Percentiles rank a stretch among this genome's conserved stretches.
Evolutionary conservation across 2,113 vertebrate genomes (phyloP).

Genomic region (Tachysurus vachellii): DNA sequence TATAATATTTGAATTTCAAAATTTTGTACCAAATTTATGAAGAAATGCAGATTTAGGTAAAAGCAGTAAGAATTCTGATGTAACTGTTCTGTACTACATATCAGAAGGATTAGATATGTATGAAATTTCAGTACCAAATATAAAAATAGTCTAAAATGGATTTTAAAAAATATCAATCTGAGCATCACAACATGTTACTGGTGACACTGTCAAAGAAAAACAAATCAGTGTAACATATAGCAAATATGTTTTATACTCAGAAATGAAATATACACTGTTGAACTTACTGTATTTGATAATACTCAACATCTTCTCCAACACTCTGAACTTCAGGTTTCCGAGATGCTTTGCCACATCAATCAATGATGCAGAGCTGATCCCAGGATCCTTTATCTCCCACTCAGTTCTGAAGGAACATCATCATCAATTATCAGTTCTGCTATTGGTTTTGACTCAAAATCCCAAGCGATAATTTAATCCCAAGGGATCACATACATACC

Average conservation of each 20-base stretch:
- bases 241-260: neutral
- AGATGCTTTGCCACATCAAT: conserved; percentile 52
- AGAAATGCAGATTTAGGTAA: neutral
- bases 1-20: neutral
- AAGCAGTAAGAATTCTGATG: neutral
- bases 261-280: neutral
- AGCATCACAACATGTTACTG: neutral
- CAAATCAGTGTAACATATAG: neutral
- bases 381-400: conserved; percentile 21
- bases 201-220: neutral
- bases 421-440: neutral
- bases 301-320: conserved; percentile 49
- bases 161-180: neutral
- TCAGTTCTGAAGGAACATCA: conserved; percentile 39
- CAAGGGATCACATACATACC: conserved; percentile 6
- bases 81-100: neutral
- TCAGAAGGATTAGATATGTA: too few relatives aligned
- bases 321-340: conserved; percentile 51
- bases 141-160: neutral
- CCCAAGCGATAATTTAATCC: too few relatives aligned
- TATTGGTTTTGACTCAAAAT: neutral
- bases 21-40: neutral
- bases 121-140: neutral
- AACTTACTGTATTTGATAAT: conserved; percentile 50
- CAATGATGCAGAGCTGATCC: conserved; percentile 2